Evolutionary conservation across 2,797 vertebrate genomes (phyloP), one percentile per base, ranked within the genome.

Genomic region (Pipistrellus pipistrellus): DNA sequence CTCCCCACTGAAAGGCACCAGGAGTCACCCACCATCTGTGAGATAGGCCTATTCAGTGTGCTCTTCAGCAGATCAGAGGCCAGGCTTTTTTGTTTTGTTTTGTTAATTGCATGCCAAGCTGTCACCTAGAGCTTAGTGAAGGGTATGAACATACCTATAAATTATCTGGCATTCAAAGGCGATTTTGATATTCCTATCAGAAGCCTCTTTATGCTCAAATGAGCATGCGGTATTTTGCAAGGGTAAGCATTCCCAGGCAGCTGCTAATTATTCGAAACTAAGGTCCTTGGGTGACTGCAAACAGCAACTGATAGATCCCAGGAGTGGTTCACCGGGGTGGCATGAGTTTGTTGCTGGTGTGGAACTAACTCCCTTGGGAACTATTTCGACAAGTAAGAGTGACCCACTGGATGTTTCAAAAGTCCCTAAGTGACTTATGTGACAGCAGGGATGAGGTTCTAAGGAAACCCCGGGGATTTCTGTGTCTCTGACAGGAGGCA

Each of bases 201-300:
- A 85, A 94, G 87, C 32, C 83, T 95, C 94, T 96, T 93, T 94
- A 90, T 92, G 95, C 96, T 96, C 57, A 85, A 71, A 96, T 46
- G 88, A 97, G 94, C 94, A 44, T 93, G 90, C 0, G 15, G 75
- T 96, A 97, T 97, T 97, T 95, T 78, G 80, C 93, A 86, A 90
- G 95, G 59, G 18, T 95, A 93, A 95, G 75, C 69, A 96, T 81
- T 30, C 55, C 15, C 0, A 44, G 23, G 18, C 75, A 93, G 12
- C 0, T 2, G 62, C 88, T 38, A 62, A 96, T 95, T 93, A 85
- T 88, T 94, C 93, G 66, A 96, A 85, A 46, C 32, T 46, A 48
- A 41, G 25, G 73, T 10, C 0, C 57, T 41, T 48, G 73, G 48
- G 85, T 81, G 75, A 84, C 27, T 21, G 14, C 62, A 77, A 91